phyloP scores from a whole-genome alignment of 23 tunicate genomes.

The Halocynthia aurantium region DNA sequence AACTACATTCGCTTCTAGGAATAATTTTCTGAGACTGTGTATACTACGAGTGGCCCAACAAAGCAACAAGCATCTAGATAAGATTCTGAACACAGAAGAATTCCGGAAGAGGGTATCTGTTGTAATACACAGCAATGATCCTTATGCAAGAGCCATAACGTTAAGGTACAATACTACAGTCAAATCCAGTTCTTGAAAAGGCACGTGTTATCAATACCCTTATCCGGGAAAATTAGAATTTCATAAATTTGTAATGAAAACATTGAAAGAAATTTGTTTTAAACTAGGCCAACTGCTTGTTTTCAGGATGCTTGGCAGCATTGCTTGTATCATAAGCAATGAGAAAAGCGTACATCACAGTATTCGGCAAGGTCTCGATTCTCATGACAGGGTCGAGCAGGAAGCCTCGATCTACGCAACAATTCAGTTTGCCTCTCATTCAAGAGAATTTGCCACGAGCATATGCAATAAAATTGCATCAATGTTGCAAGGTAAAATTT shows the following conservation, averaged over 20 bases:
- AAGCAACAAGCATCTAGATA: conserved; percentile 79
- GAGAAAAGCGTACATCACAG: conserved; percentile 93
- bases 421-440: conserved; percentile 80
- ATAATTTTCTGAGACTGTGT: conserved; percentile 76
- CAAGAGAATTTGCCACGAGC: conserved; percentile 76
- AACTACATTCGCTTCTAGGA: conserved; percentile 29
- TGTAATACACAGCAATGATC: conserved; percentile 89
- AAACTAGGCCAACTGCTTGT: background rate
- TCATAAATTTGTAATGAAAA: too few relatives aligned
- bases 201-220: too few relatives aligned
- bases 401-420: conserved; percentile 95
- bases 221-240: too few relatives aligned
- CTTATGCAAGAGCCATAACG: conserved; percentile 88
- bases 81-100: conserved; percentile 68
- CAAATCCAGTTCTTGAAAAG: too few relatives aligned
- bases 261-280: background rate
- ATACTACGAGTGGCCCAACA: conserved; percentile 88
- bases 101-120: conserved; percentile 64
- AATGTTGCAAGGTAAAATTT: conserved; percentile 69
- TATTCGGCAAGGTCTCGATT: conserved; percentile 78
- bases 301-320: conserved; percentile 89
- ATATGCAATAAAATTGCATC: conserved; percentile 87
- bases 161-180: conserved; percentile 33
- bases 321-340: conserved; percentile 75
- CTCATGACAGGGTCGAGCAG: conserved; percentile 92